A percentile compares a stretch with the other conserved stretches of the same genome.
phyloP scores from a whole-genome alignment of 2,797 vertebrate genomes.

The Oreortyx pictus region DNA sequence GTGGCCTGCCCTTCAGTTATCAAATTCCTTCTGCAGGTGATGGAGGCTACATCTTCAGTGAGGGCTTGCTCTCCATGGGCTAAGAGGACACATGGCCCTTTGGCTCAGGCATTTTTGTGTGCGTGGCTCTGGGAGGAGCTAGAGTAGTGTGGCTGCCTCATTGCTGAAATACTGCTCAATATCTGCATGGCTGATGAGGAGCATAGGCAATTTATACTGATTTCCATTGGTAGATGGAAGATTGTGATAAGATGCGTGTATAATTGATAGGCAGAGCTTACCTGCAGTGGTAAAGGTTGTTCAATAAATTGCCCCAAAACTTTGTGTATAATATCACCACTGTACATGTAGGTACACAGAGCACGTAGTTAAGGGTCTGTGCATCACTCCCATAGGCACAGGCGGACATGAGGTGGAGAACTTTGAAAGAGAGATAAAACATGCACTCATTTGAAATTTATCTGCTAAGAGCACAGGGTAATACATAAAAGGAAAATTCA shows the following conservation, averaged over 20 bases:
- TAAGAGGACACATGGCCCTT: rapidly evolving
- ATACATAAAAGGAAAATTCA: constrained; percentile 43
- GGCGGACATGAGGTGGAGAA: not conserved
- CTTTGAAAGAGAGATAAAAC: constrained; percentile 26
- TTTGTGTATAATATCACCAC: not conserved
- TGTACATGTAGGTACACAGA: rapidly evolving
- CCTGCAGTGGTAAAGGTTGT: not conserved
- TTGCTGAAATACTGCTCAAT: not conserved
- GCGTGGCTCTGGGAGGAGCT: not conserved
- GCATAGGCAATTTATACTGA: not conserved
- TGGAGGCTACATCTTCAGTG: not conserved
- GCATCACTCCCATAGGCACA: not conserved
- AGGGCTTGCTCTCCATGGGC: rapidly evolving
- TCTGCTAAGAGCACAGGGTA: constrained; percentile 52
- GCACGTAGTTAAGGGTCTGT: rapidly evolving
- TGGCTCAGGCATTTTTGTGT: not conserved
- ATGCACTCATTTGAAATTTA: constrained; percentile 57
- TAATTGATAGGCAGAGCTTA: not conserved
- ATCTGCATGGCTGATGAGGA: not conserved
- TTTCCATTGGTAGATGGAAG: not conserved
- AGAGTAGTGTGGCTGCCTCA: not conserved
- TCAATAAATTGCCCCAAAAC: not conserved
- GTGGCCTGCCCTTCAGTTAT: not conserved
- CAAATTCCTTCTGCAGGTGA: not conserved
- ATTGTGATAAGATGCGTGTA: not conserved